Base-by-base conservation (phyloP, 2,113 vertebrate species). In the Dasyprocta punctata region DNA sequence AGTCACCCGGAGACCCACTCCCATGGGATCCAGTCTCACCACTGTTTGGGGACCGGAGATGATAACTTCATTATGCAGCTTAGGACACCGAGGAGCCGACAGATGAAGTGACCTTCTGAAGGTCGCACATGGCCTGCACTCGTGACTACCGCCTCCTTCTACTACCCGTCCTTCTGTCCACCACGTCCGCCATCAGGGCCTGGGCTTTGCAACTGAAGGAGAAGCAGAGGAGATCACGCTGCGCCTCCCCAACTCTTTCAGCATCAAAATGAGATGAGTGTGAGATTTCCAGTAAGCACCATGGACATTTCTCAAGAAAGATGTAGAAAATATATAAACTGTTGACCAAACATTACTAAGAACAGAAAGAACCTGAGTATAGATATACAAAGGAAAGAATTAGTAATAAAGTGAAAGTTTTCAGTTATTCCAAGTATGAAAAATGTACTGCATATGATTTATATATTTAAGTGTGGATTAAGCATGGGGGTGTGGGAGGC, bases 261-360 rank as follows among this genome's bases (percentile, higher is more conserved):
- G 22, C 5, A 87, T 88, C 47, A 6, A 14, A 58, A 58, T 30
- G 65, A 93, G 28, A 3, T 24, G 47, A 49, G 20, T 4, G 6
- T 36, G 24, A 93, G 10, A 3, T 30, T 61, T 87, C 30, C 61
- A 86, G 9, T 10, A 30, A 36, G 52, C 28, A n/a, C 56, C 61
- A 16, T 12, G 44, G 30, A 22, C 44, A 61, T n/a, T 86, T 86
- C 67, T 63, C 67, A 61, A 33, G 83, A 95, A 93, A 94, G 81
- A 41, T 30, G 30, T 28, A 84, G 44, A 38, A 89, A n/a, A 54
- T 26, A 26, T 9, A 52, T 7, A 58, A 71, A 86, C 89, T 80
- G 41, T 36, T 86, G 24, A 38, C 38, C 7, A 88, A 78, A 1
- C 24, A 20, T 93, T 78, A 83, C 33, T 84, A 78, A 89, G 61